Evolutionary conservation across 2,113 vertebrate genomes (phyloP).

Genomic region (Psittacula cyanocephala): DNA sequence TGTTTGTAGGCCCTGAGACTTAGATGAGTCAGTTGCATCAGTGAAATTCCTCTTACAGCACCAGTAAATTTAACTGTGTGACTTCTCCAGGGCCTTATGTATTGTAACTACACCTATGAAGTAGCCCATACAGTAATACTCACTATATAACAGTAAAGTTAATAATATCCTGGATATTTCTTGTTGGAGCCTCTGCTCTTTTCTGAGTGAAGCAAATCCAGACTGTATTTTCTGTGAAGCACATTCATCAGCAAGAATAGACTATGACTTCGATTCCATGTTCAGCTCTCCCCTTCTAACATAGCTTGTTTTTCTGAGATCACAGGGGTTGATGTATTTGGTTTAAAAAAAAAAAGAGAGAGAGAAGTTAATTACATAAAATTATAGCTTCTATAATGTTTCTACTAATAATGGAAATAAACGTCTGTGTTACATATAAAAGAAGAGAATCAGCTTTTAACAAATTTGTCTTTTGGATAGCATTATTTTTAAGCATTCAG

Average conservation of each 20-base stretch:
- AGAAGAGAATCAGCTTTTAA: background rate
- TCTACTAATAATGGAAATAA: background rate
- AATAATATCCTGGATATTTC: background rate
- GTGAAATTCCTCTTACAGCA: background rate
- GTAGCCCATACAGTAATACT: background rate
- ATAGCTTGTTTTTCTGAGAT: background rate
- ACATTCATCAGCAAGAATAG: background rate
- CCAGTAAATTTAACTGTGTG: background rate
- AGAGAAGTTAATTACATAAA: slow-evolving; percentile 40
- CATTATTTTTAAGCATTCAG: background rate
- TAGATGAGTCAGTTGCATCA: no score
- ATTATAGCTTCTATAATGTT: slow-evolving; percentile 12
- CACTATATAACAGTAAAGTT: background rate
- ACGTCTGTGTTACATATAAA: background rate
- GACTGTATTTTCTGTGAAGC: background rate
- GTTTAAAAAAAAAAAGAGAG: slow-evolving; percentile 2
- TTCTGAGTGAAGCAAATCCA: background rate
- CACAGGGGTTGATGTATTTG: background rate
- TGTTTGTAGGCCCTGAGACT: background rate
- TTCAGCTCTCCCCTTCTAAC: background rate
- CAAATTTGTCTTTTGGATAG: background rate
- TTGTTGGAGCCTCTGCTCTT: background rate
- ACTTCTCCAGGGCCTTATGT: background rate
- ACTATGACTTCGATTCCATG: background rate
- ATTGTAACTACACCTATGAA: background rate